Base-by-base conservation (phyloP, 2,888 invertebrate species). In the Aplocera efformata region DNA sequence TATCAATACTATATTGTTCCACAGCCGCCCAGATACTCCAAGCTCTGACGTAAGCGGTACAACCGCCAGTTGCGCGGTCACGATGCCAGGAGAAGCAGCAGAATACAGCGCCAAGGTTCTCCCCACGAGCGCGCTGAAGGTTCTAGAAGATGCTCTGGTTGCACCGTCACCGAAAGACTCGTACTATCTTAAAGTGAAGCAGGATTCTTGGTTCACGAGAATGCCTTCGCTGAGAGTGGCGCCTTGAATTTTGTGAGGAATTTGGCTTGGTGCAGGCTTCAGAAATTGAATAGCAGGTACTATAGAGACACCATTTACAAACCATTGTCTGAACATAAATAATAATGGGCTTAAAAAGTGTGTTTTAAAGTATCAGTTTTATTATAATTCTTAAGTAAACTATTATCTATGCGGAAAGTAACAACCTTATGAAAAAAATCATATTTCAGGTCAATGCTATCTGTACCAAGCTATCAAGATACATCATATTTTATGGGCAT, bases 101-200 rank as follows among this genome's bases (percentile, higher is more conserved):
- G 91, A 91, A 56, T 91, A 91, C 72, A 90, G 91, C 67, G 91
- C 91, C 21, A 90, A 91, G 62, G 90, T 91, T 3, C 81, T 92
- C 2, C 91, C 91, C 13, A 83, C 89, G 50, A 89, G 82, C 60
- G 91, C 92, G 1, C 72, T 92, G 50, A 90, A 89, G 57, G 84
- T 90, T 10, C 81, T 92, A 32, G 92, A 92, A 60, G 91, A 92
- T 33, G 91, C 92, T 6, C 84, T 92, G 8, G 90, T 85, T 51
- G 81, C 89, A 30, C 88, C 86, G 8, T 72, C 89, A 13, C 91
- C 91, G 10, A 83, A 86, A 52, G 90, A 91, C 63, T 71, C 82
- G 20, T 89, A 89, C 63, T 86, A 88, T 50, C 67, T 89, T 52
- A 88, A 85, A 62, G 75, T 86, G 59, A 88, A 88, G 54, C 82